These are phyloP conservation scores for Falco naumanni DNA, from an alignment of 2,797 vertebrate genomes.

Conservation along the genomic window DNA sequence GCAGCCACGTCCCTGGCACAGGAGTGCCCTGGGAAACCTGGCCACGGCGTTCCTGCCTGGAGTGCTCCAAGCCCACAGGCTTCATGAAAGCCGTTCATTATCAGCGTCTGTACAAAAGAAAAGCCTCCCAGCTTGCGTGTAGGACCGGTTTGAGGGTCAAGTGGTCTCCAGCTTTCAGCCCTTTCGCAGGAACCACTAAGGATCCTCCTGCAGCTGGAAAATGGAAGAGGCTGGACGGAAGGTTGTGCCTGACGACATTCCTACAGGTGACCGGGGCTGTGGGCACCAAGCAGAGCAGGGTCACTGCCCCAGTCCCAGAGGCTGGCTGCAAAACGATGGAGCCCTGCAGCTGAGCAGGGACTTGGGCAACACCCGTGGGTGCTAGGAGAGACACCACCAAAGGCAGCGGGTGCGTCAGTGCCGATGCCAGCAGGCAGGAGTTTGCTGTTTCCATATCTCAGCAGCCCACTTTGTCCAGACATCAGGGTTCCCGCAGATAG, in stretches of 20 bases:
- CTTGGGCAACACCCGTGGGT: neutral
- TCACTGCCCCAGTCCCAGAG: neutral
- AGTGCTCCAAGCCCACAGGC: neutral
- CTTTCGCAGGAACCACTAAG: neutral
- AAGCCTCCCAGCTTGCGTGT: fast-evolving
- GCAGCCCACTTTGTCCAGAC: neutral
- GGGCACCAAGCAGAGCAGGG: fast-evolving
- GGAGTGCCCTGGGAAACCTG: neutral
- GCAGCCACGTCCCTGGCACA: neutral
- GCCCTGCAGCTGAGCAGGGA: neutral
- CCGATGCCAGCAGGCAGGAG: neutral
- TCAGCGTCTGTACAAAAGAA: too few relatives aligned
- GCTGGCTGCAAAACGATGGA: neutral
- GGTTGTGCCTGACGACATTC: neutral
- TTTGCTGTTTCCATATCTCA: neutral
- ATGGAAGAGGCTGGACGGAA: neutral
- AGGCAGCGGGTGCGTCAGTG: fast-evolving
- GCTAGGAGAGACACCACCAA: too few relatives aligned
- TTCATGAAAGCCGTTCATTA: neutral
- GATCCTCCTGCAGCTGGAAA: neutral
- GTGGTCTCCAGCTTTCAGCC: neutral
- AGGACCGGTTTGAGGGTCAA: neutral
- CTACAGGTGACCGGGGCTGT: fast-evolving
- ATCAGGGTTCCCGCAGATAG: fast-evolving
- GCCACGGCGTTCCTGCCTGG: neutral